Base-by-base conservation (phyloP, 2,888 invertebrate species). In the Rotaria macrura region DNA sequence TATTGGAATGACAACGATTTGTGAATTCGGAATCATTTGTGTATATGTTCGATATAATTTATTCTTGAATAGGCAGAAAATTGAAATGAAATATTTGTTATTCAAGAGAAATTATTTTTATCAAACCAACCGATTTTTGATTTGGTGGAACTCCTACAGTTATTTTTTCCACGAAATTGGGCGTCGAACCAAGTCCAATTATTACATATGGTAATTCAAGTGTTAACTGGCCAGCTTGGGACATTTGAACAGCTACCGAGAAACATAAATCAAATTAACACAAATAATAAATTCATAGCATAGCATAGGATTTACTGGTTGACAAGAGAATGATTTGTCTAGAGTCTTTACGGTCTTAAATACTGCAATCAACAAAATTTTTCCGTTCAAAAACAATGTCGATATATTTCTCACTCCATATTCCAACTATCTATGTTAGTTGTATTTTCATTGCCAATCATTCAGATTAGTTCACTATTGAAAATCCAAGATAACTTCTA, bases 171-270 rank as follows among this genome's bases (percentile, higher is more conserved):
- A 99, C 95, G 92, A 98, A 99, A 92, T 99, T 99, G 2, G 98
- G 97, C 55, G 96, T 96, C 87, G 96, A 93, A 5, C 98, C 99
- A n/a, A 99, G 92, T 3, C 99, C 99, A 91, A 99, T 98, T 87
- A 96, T 94, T 0, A 95, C 94, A 90, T 96, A 99, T 0, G 99
- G 98, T 86, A 97, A 92, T 90, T 96, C 96, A n/a, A 99, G 92
- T 4, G 96, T 93, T 90, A 95, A 94, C 90, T 97, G 95, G 1
- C 96, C 95, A 43, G 96, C 95, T 90, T 97, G 96, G 0, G 96
- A 94, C 84, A 97, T 91, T 90, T 98, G 97, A 0, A 95, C 94
- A 85, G 95, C 95, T 91, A 88, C 34, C 88, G 88, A 84, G 43
- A 84, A 84, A 74, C 79, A 52, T 49, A 84, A 84, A 47, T 85